Base-by-base conservation (phyloP, 2,888 invertebrate species). In the Leptopilina syphax region DNA sequence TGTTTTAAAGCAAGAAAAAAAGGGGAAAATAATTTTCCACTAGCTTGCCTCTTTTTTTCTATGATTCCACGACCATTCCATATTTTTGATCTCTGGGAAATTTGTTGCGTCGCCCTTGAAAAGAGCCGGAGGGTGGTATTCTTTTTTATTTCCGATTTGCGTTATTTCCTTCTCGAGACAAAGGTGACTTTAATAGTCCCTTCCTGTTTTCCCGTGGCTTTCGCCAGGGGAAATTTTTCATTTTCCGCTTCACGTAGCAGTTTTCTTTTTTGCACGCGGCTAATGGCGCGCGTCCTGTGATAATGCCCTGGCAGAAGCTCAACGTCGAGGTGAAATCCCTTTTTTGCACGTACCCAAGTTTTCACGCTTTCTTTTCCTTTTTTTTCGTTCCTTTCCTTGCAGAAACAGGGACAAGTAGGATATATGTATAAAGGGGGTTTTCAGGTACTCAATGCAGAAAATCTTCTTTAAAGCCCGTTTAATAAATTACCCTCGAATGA, bases 61-160 rank as follows among this genome's bases (percentile, higher is more conserved):
- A 87, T 92, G 92, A 89, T 92, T 92, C 91, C 92, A 92, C 87
- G 92, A 92, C 91, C 92, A 91, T 92, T 86, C 92, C 92, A 92
- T 91, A 89, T 89, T 90, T 89, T 80, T 65, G 65, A 77, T 78
- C 77, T 76, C 65, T 60, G 4, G 54, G 63, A 50, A 77, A 67
- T 79, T 77, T 77, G 18, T 13, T 18, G 44, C 3, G 57, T 24
- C 24, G 47, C 76, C 34, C 60, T 34, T 65, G 67, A 57, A 77
- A 76, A 77, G 3, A 34, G 66, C 80, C 77, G 47, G 18, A 68
- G 67, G 41, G 18, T 60, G 63, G 18, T 65, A n/a, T 41, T 3
- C 5, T 44, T 44, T 7, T 81, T 82, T 82, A 82, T 73, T 78
- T 83, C 82, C 79, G 67, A 63, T 81, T 83, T 81, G 80, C 80